Evolutionary conservation across 2,888 invertebrate genomes (phyloP).

Genomic region (Aromia moschata): DNA sequence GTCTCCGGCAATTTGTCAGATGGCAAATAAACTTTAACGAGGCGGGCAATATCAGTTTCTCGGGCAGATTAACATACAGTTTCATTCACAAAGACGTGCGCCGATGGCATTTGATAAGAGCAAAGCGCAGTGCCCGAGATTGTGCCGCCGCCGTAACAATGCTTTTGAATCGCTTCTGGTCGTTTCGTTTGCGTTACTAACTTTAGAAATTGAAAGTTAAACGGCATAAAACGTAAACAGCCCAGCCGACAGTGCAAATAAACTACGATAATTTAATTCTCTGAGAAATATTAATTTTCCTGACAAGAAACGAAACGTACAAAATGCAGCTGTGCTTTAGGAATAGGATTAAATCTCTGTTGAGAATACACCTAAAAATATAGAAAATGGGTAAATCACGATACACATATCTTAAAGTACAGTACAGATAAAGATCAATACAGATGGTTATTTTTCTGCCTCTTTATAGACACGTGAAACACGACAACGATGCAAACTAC

Average conservation of each 20-base stretch:
- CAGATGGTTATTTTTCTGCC: too few relatives aligned
- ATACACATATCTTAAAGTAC: too few relatives aligned
- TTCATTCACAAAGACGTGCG: not conserved
- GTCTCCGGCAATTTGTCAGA: slow-evolving; percentile 1
- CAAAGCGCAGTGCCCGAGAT: not conserved
- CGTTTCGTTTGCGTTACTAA: not conserved
- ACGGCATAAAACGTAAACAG: not conserved
- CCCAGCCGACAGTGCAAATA: not conserved
- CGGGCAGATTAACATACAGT: not conserved
- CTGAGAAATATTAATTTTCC: not conserved
- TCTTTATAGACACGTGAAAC: too few relatives aligned
- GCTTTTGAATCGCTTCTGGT: not conserved
- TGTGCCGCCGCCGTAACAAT: not conserved
- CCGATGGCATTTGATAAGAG: slow-evolving; percentile 6
- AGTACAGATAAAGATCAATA: too few relatives aligned
- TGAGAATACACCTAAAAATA: too few relatives aligned
- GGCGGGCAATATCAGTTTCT: slow-evolving; percentile 1
- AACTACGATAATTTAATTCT: not conserved
- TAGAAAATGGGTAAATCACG: too few relatives aligned
- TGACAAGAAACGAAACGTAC: too few relatives aligned
- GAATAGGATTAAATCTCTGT: too few relatives aligned
- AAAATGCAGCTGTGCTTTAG: too few relatives aligned
- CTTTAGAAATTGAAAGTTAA: not conserved
- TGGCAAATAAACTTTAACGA: not conserved
- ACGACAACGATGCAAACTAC: slow-evolving; percentile 15